phyloP scores from a whole-genome alignment of 2,113 vertebrate genomes.

The Puma concolor region DNA sequence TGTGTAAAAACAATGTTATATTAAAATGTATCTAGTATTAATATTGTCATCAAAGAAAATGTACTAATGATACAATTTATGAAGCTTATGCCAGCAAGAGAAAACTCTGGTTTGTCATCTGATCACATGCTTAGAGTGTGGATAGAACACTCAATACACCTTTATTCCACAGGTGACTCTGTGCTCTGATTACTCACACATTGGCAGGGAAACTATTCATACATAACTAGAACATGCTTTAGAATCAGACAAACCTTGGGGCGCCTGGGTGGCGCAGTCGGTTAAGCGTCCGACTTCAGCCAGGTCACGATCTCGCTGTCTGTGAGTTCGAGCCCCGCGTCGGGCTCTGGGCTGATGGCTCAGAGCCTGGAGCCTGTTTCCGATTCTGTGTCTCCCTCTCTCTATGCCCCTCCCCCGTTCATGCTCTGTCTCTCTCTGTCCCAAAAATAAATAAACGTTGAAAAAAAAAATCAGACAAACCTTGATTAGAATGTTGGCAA shows the following conservation, averaged over 20 bases:
- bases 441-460: too few species aligned
- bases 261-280: too few species aligned
- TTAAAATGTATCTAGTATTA: neutral
- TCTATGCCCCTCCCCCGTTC: too few species aligned
- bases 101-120: neutral
- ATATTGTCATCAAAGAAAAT: neutral
- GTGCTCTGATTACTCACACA: neutral
- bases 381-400: too few species aligned
- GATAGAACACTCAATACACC: neutral
- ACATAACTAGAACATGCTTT: neutral
- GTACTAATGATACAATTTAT: neutral
- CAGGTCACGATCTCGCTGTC: too few species aligned
- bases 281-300: too few species aligned
- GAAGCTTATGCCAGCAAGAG: neutral
- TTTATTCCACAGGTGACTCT: neutral
- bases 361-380: too few species aligned
- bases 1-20: neutral
- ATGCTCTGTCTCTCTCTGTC: too few species aligned
- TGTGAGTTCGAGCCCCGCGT: too few species aligned
- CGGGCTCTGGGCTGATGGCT: too few species aligned
- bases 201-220: neutral
- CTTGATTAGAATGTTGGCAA: neutral
- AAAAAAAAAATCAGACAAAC: neutral
- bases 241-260: neutral
- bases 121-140: neutral